Base-by-base conservation (phyloP, 2,113 vertebrate species). In the Tragelaphus buxtoni region DNA sequence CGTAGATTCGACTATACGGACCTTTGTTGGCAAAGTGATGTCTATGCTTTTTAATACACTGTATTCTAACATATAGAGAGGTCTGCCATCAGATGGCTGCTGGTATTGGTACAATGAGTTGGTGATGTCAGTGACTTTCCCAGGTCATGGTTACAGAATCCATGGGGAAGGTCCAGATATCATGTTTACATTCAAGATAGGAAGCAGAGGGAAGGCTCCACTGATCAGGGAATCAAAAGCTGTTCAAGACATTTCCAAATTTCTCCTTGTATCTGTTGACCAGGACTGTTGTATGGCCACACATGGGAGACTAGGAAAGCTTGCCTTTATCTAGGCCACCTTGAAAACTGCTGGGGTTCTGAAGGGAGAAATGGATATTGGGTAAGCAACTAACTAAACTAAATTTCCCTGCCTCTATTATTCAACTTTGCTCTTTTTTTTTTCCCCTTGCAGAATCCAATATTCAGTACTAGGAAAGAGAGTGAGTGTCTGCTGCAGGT, bases 341-440 rank as follows among this genome's bases (percentile, higher is more conserved):
- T 91, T 96, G 91, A 96, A 87, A 89, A 92, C 32, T n/a, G 72
- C 49, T 69, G 49, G 39, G 9, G 14, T 56, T 82, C 49, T 91
- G 30, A 93, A 76, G 76, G 17, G 49, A 56, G 28, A 94, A 85
- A 88, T 69, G 17, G 4, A 72, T 76, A 88, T 39, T 84, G 42
- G 24, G 28, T 90, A 53, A 32, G 11, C 53, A 92, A 74, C 18
- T 22, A 63, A 84, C 28, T 28, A 7, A 91, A 90, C 63, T 79
- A 56, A 83, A 72, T 81, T 92, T 72, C 3, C 30, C 4, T 24
- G 4, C 60, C 24, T n/a, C 24, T 95, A 13, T 85, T 49, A 76
- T 90, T 90, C 84, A 94, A 28, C 24, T 88, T 92, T 58, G 4
- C 77, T 88, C 42, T n/a, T n/a, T 90, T 92, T 91, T 94, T n/a